A percentile compares a stretch with the other conserved stretches of the same genome.
Conservation (phyloP, 2,888 invertebrate species). For the Xestoiulus laeticollis region DNA sequence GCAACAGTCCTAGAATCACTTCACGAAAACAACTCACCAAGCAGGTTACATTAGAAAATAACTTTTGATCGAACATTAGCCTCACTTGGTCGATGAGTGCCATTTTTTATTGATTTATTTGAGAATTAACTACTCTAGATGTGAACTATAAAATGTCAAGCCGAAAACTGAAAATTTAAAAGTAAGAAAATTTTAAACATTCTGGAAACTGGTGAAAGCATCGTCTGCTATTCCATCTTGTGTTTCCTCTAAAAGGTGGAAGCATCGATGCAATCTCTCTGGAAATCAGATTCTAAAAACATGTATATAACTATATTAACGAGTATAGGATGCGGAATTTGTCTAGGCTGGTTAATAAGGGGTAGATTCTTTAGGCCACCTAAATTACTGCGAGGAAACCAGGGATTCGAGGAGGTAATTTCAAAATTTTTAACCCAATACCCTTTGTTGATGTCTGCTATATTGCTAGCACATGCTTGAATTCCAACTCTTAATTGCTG, state of each 20-base stretch:
- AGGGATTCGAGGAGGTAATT: slow-evolving; percentile 44
- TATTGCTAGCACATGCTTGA: background rate
- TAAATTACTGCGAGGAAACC: slow-evolving; percentile 2
- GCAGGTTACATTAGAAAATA: slow-evolving; percentile 76
- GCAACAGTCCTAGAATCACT: too few relatives aligned
- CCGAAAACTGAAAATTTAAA: too few relatives aligned
- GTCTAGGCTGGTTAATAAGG: slow-evolving; percentile 50
- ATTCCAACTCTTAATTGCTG: background rate
- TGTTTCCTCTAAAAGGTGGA: background rate
- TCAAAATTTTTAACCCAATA: background rate
- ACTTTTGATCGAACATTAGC: slow-evolving; percentile 73
- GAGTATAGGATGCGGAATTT: slow-evolving; percentile 50
- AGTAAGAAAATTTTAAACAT: background rate
- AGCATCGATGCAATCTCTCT: background rate
- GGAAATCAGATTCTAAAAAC: background rate
- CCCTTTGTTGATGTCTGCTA: background rate
- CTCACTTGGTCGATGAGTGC: slow-evolving; percentile 74
- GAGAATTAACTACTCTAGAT: background rate
- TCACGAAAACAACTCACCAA: slow-evolving; percentile 68
- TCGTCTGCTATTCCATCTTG: background rate
- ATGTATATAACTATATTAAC: slow-evolving; percentile 45
- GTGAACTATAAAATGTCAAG: too few relatives aligned
- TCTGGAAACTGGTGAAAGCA: too few relatives aligned
- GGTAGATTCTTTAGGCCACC: slow-evolving; percentile 45
- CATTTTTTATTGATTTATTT: slow-evolving; percentile 54